These are phyloP conservation scores for Eublepharis macularius DNA, from an alignment of 2,113 vertebrate species.

Conservation along the genomic window DNA sequence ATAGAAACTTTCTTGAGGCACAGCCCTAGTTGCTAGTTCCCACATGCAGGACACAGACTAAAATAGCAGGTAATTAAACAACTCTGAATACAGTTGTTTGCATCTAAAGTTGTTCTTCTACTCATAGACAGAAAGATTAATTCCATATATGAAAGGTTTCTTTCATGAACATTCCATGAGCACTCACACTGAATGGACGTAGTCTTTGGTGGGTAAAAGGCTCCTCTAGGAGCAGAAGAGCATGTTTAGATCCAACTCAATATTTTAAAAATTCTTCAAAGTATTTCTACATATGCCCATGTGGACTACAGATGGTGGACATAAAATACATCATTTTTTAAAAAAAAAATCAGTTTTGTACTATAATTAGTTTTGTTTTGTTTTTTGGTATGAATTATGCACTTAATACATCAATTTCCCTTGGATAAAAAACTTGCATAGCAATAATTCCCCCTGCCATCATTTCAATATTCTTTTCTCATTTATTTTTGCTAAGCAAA, in stretches of 20 bases:
- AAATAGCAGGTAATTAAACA: too few species aligned
- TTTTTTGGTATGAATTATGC: background rate
- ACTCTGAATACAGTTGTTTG: too few species aligned
- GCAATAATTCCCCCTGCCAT: background rate
- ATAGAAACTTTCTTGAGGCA: too few species aligned
- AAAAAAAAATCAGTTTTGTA: background rate
- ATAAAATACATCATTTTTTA: background rate
- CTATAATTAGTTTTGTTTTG: background rate
- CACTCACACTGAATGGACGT: too few species aligned
- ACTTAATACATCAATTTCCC: background rate
- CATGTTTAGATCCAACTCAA: background rate
- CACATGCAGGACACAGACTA: too few species aligned
- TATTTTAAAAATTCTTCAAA: background rate
- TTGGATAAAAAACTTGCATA: background rate
- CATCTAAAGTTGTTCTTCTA: too few species aligned
- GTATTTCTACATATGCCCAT: background rate
- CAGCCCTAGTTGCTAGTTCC: too few species aligned
- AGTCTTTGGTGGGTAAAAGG: too few species aligned
- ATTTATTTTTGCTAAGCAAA: slow-evolving; percentile 38
- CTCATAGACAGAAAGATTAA: too few species aligned
- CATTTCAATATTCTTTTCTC: background rate
- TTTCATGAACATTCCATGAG: too few species aligned
- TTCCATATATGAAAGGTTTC: too few species aligned
- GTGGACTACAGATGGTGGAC: background rate
- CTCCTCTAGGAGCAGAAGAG: too few species aligned